phyloP scores from a whole-genome alignment of 1,140 invertebrate genomes.

The Aphaenogaster floridana region DNA sequence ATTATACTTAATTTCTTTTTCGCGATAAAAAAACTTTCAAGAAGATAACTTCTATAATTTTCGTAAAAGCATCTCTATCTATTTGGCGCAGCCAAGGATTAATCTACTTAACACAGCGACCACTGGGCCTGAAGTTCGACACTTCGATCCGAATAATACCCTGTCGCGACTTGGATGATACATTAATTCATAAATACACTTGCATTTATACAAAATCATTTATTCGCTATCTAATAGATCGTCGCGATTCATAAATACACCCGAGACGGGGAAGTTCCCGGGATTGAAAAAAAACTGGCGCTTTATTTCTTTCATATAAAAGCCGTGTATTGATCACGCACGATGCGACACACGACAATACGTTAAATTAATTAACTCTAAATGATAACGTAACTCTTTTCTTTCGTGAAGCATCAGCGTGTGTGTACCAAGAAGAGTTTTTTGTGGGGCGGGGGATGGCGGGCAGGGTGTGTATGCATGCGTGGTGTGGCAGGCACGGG shows the following conservation, averaged over 20 bases:
- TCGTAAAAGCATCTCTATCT: background rate
- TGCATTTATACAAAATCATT: slow-evolving; percentile 34
- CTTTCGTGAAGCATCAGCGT: slow-evolving; percentile 51
- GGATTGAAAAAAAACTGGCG: slow-evolving; percentile 17
- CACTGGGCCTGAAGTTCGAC: background rate
- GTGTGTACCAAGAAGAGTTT: slow-evolving; percentile 40
- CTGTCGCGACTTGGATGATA: background rate
- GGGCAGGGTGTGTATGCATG: slow-evolving; percentile 52
- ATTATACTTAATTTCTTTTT: background rate
- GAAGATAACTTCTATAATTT: background rate
- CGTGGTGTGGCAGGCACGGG: slow-evolving; percentile 53
- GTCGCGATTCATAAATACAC: slow-evolving; percentile 7
- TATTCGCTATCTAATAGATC: slow-evolving; percentile 7
- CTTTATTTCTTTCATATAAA: slow-evolving; percentile 54
- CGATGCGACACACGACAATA: slow-evolving; percentile 8
- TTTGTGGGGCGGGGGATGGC: slow-evolving; percentile 8
- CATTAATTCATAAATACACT: slow-evolving; percentile 38
- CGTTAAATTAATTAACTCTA: slow-evolving; percentile 52
- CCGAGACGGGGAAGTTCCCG: background rate
- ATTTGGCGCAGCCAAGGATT: background rate
- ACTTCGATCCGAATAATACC: background rate
- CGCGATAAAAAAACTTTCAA: background rate
- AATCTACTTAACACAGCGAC: background rate
- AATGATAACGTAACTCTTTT: slow-evolving; percentile 43
- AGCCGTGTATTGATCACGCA: slow-evolving; percentile 32